A percentile compares a stretch with the other conserved stretches of the same genome.
phyloP scores from a whole-genome alignment of 2,888 invertebrate species.

The Volucella inflata region DNA sequence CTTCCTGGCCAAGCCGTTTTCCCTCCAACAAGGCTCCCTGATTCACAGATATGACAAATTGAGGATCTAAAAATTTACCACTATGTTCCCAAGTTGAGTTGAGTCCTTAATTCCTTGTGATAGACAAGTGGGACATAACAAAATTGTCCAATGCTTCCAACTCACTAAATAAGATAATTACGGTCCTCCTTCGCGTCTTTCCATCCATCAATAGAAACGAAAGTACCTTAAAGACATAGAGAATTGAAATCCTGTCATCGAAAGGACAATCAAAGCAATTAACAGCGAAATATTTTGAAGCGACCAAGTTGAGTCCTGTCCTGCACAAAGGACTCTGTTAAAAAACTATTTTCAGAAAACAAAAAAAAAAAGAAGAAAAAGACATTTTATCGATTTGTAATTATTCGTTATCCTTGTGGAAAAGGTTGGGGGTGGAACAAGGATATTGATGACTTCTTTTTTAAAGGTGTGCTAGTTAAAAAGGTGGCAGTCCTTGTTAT shows the following conservation, averaged over 20 bases:
- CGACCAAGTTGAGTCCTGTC: too few relatives aligned
- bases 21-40: neutral
- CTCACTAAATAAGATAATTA: conserved; percentile 40
- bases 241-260: conserved; percentile 7
- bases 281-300: neutral
- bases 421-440: too few relatives aligned
- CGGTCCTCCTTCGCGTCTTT: neutral
- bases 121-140: conserved; percentile 22
- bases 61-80: neutral
- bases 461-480: neutral
- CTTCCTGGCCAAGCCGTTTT: neutral
- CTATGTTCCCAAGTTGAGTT: neutral
- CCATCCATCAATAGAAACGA: neutral
- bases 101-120: conserved; percentile 26
- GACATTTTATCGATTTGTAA: too few relatives aligned
- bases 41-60: conserved; percentile 7
- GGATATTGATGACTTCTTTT: too few relatives aligned
- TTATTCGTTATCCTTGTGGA: too few relatives aligned
- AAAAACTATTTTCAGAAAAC: conserved; percentile 8
- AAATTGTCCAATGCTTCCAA: conserved; percentile 38
- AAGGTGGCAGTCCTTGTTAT: conserved; percentile 21
- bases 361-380: too few relatives aligned
- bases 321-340: neutral
- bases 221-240: neutral
- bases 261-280: conserved; percentile 19